Evolutionary conservation across 2,888 invertebrate species (phyloP).

Genomic region (Cremastinae sp.): DNA sequence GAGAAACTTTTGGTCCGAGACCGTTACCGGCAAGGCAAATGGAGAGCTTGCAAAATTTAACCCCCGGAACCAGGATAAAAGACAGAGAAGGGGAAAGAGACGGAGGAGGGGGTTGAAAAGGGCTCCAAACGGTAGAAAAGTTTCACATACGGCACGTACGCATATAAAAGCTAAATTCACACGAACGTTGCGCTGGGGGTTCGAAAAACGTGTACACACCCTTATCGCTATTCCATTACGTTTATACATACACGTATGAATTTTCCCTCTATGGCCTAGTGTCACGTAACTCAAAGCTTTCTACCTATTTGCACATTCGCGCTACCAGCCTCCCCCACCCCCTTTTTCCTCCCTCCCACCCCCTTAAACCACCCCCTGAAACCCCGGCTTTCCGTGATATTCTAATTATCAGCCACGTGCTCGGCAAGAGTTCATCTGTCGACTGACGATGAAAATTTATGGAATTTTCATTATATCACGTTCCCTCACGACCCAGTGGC

Average conservation of each 20-base stretch:
- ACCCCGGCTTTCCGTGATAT: not conserved
- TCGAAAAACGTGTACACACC: slow-evolving; percentile 7
- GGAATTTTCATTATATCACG: slow-evolving; percentile 43
- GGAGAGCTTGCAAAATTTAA: too few relatives aligned
- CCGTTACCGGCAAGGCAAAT: too few relatives aligned
- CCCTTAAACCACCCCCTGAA: not conserved
- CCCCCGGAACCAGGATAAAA: too few relatives aligned
- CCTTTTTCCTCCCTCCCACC: not conserved
- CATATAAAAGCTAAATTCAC: slow-evolving; percentile 5
- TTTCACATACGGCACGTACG: not conserved
- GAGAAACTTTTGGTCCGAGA: too few relatives aligned
- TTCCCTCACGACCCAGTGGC: slow-evolving; percentile 11
- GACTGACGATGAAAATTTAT: slow-evolving; percentile 36
- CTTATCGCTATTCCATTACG: slow-evolving; percentile 49
- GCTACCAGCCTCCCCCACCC: not conserved
- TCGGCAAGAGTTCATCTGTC: slow-evolving; percentile 33
- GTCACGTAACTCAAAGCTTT: slow-evolving; percentile 46
- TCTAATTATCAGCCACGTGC: slow-evolving; percentile 39
- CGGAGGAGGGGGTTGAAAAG: too few relatives aligned
- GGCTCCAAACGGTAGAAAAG: too few relatives aligned
- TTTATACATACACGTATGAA: too few relatives aligned
- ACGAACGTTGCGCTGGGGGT: not conserved
- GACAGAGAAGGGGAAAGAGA: too few relatives aligned
- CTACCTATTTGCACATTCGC: not conserved
- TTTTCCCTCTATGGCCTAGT: slow-evolving; percentile 6